Base-by-base conservation (phyloP, 2,888 invertebrate genomes). In the Thera britannica region DNA sequence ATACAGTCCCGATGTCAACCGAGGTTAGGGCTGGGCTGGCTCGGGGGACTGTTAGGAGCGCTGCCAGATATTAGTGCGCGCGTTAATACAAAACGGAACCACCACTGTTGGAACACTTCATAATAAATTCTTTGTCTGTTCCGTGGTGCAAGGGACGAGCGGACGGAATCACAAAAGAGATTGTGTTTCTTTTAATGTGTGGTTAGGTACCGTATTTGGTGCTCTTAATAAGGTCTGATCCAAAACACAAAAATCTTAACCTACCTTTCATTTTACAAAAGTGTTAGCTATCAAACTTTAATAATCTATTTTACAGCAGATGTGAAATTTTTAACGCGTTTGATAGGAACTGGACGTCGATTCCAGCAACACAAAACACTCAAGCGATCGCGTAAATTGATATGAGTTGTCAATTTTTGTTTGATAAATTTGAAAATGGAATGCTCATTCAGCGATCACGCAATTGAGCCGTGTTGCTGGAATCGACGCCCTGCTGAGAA, bases 31-130 rank as follows among this genome's bases (percentile, higher is more conserved):
- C 41, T 34, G 63, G 44, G 56, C 41, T 34, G 44, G 56, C 41
- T 34, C 52, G 23, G 41, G 55, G 54, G 65, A 65, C 35, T 64
- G 70, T 70, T 70, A 67, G 72, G 70, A 71, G 54, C 54, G 65
- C 51, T 73, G 71, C 71, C 71, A 74, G 72, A 71, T 72, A 72
- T 69, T 72, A 72, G 74, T 67, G 68, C 61, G 59, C 68, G 72
- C 71, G 72, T 72, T 67, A 70, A 71, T 75, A 72, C 70, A 65
- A 63, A 64, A 52, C 68, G 64, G 65, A 70, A 67, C 70, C 71
- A 62, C 67, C 35, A 58, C 71, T 65, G 65, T 59, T 65, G 62
- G 68, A 71, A 67, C 75, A 68, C 75, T 73, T 72, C 62, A 68
- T 73, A 73, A 68, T 75, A 73, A 71, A 73, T 75, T 69, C 69